These are phyloP conservation scores for Aix galericulata DNA, from an alignment of 2,113 vertebrate species.

Conservation along the genomic window DNA sequence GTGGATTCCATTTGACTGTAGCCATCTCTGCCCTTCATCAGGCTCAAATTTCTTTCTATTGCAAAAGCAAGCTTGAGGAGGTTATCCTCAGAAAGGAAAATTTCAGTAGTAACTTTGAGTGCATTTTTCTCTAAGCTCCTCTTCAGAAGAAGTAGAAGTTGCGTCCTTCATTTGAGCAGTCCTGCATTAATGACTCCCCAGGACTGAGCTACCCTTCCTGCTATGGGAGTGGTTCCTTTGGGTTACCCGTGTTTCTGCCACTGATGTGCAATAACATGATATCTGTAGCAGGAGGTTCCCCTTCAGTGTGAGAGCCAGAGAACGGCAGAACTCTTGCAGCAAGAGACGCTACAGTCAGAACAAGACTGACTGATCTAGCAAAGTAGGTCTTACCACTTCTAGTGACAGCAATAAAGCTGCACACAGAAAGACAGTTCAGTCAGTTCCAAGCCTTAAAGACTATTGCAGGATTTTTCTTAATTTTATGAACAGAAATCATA, in stretches of 20 bases:
- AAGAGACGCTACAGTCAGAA: neutral
- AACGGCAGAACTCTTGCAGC: neutral
- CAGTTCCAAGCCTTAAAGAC: neutral
- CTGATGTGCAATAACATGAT: neutral
- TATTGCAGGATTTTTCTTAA: neutral
- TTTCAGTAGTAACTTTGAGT: neutral
- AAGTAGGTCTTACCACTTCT: neutral
- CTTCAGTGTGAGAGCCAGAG: neutral
- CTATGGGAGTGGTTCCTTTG: neutral
- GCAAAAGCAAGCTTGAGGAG: slow-evolving; percentile 30
- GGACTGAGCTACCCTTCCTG: neutral
- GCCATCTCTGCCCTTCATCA: slow-evolving; percentile 45
- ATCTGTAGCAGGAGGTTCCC: neutral
- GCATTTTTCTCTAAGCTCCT: slow-evolving; percentile 6
- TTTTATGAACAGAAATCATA: neutral
- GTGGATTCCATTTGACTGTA: slow-evolving; percentile 64
- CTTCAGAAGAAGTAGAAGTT: fast-evolving
- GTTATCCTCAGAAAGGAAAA: slow-evolving; percentile 17
- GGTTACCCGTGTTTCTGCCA: neutral
- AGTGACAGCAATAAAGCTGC: neutral
- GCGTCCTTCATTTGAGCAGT: neutral
- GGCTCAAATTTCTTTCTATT: slow-evolving; percentile 49
- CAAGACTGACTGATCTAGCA: neutral
- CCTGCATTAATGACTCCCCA: neutral
- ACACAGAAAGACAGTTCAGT: neutral